phyloP scores from a whole-genome alignment of 2,797 vertebrate genomes.

The Eulemur rubriventer region DNA sequence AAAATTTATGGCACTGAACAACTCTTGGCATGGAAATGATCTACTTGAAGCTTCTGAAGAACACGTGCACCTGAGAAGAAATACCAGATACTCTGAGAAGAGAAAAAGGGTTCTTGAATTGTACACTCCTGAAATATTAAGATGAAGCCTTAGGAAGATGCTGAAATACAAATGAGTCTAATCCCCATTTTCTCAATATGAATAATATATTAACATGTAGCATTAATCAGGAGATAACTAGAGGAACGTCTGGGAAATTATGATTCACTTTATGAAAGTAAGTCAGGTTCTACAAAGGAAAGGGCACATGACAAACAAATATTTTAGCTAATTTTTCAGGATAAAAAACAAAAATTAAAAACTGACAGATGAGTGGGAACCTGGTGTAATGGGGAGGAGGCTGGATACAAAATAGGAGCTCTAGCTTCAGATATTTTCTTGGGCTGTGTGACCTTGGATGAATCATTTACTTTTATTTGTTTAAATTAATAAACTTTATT shows the following conservation, averaged over 20 bases:
- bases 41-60: constrained; percentile 47
- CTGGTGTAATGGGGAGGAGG: not conserved
- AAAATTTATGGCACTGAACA: constrained; percentile 72
- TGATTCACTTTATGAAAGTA: not conserved
- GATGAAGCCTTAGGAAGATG: not conserved
- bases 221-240: not conserved
- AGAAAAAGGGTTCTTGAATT: not conserved
- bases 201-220: not conserved
- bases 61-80: not conserved
- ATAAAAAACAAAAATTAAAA: not conserved
- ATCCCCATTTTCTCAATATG: not conserved
- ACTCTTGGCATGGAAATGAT: constrained; percentile 59
- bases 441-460: not conserved
- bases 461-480: not conserved
- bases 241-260: constrained; percentile 31
- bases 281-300: not conserved
- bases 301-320: not conserved
- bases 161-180: not conserved
- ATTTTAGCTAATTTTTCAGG: not conserved
- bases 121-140: not conserved
- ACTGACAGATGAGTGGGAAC: not conserved
- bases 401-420: not conserved
- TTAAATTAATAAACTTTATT: not conserved
- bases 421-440: not conserved
- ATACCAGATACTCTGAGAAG: not conserved